A percentile compares a stretch with the other conserved stretches of the same genome.
phyloP scores from a whole-genome alignment of 2,888 invertebrate species.

The Papilio gigon region DNA sequence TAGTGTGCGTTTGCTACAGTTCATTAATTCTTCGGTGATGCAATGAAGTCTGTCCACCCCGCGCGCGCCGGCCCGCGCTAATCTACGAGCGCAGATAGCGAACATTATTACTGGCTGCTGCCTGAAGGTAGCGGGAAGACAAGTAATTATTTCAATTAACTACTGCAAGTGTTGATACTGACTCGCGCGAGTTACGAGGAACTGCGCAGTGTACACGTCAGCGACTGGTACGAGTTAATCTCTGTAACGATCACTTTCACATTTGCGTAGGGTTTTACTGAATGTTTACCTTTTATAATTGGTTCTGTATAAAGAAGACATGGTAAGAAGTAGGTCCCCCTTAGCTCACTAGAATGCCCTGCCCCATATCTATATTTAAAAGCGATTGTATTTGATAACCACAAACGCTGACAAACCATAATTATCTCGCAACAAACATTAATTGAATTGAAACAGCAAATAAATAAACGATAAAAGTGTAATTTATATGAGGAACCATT shows the following conservation, averaged over 20 bases:
- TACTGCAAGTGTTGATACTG: slow-evolving; percentile 26
- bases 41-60: slow-evolving; percentile 36
- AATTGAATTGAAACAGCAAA: slow-evolving; percentile 3
- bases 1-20: slow-evolving; percentile 27
- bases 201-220: not conserved
- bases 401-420: too few species aligned
- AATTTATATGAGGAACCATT: not conserved
- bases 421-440: not conserved
- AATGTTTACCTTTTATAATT: too few species aligned
- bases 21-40: slow-evolving; percentile 38
- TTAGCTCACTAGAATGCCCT: too few species aligned
- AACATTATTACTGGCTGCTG: slow-evolving; percentile 18
- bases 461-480: not conserved
- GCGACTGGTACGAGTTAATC: not conserved
- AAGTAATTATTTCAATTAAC: slow-evolving; percentile 31
- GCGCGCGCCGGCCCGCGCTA: slow-evolving; percentile 29
- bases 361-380: too few species aligned
- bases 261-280: not conserved
- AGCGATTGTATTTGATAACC: too few species aligned
- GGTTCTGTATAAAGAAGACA: too few species aligned
- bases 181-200: slow-evolving; percentile 9
- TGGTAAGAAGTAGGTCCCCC: too few species aligned
- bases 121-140: slow-evolving; percentile 17
- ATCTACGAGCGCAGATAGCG: slow-evolving; percentile 30
- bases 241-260: not conserved